Base-by-base conservation (phyloP, 1,140 invertebrate species). In the Pseudomyrmex sp. region DNA sequence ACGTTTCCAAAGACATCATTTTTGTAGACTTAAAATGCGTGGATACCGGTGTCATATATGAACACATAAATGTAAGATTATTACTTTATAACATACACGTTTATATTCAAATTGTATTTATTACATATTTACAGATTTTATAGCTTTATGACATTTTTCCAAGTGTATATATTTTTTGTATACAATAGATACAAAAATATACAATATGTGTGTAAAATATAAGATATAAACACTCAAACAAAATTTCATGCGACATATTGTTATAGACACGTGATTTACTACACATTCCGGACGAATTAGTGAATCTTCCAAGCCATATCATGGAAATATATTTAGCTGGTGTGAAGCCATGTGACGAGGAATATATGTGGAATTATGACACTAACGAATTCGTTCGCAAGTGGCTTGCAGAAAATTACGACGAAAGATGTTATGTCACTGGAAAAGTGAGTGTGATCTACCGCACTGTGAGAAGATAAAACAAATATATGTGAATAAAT, bases 281-380 rank as follows among this genome's bases (percentile, higher is more conserved):
- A 61, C 82, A 93, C 46, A 75, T 94, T 1, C 91, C 92, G 20
- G 82, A 93, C 56, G 82, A 93, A 73, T 84, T 94, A 26, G 50
- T 63, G 8, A 83, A 91, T 26, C 80, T 80, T 54, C 88, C 90
- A 54, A 75, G 88, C 0, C 86, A 92, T 63, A 88, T 92, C n/a
- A 54, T 94, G 0, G 93, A 94, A 83, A 79, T 93, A 72, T 93
- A 91, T 85, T 62, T 94, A 63, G 68, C 84, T 61, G 86, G 85
- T 56, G 83, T 94, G 72, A 65, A 74, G 23, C 93, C 93, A 23
- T 91, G 82, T 58, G 94, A 94, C 72, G 52, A 93, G 13, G 93
- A 94, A 87, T 89, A 88, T 80, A 87, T 85, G 35, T 94, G 94
- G 94, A 93, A 91, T 85, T 23, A 85, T 35, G 73, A 61, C 26